phyloP scores from a whole-genome alignment of 2,113 vertebrate genomes.

The Coreoperca whiteheadi region DNA sequence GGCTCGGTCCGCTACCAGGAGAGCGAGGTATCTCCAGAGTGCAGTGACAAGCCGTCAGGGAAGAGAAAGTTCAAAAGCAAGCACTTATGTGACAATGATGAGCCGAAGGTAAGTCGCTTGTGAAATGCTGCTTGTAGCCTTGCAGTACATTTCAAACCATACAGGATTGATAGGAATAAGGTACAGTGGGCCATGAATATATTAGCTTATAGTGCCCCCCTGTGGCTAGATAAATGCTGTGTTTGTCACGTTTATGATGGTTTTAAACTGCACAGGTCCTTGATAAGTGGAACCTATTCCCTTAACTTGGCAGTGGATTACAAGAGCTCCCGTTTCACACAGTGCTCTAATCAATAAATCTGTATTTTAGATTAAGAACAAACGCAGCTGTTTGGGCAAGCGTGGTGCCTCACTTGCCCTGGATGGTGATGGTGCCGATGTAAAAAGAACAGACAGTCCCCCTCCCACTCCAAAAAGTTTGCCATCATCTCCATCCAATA shows the following conservation, averaged over 20 bases:
- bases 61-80: conserved; percentile 99
- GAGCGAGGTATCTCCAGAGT: conserved; percentile 82
- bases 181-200: conserved; percentile 30
- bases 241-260: conserved; percentile 17
- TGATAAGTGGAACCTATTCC: conserved; percentile 22
- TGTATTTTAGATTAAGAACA: conserved; percentile 79
- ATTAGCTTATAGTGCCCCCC: conserved; percentile 80
- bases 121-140: conserved; percentile 5
- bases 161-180: background rate
- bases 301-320: conserved; percentile 18
- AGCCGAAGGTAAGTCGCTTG: conserved; percentile 87
- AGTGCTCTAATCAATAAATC: conserved; percentile 37
- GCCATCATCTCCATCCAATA: conserved; percentile 77
- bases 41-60: conserved; percentile 93
- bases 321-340: conserved; percentile 29
- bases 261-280: conserved; percentile 24
- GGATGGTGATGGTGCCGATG: conserved; percentile 67
- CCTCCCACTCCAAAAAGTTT: conserved; percentile 74
- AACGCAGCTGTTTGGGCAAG: conserved; percentile 79
- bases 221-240: conserved; percentile 69
- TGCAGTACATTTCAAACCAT: background rate
- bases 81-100: conserved; percentile 89
- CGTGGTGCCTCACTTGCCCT: conserved; percentile 59
- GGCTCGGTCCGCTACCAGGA: conserved; percentile 80
- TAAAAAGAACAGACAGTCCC: conserved; percentile 81